Evolutionary conservation across 2,888 invertebrate genomes (phyloP), one percentile per base, ranked within the genome.

Genomic region (Philaethria dido): DNA sequence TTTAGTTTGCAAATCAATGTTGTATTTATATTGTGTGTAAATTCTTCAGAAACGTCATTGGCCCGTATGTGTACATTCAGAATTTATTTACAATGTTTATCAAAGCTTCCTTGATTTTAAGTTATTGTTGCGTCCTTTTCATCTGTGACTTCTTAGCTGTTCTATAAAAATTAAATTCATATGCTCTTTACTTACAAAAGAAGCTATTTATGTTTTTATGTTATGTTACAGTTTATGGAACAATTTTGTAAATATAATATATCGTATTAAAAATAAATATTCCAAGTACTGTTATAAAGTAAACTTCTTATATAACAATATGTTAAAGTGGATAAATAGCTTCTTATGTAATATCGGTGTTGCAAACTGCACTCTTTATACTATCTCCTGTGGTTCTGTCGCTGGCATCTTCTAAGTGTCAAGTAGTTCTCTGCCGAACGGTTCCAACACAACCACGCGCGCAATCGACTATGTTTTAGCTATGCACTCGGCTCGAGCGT

Each of bases 321-420:
- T 47, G 13, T 0, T 20, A 52, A 16, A 33, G 14, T 2, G 3
- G 33, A 67, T 76, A 85, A 84, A 87, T 79, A 76, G 85, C 84
- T 87, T 79, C 81, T 85, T 79, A 69, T 79, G 85, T 84, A 78
- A 80, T 78, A 86, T 92, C 91, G 90, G 92, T 92, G 92, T 92
- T 92, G 92, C 92, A 92, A 92, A 92, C 87, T 92, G 92, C 92
- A 91, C 92, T 92, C 92, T 92, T 92, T 92, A 92, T 91, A 88
- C 89, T 91, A 82, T 89, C 83, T 91, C 86, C 86, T 92, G 86
- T 89, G 88, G 86, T 88, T 87, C 90, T 89, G 87, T 92, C 88
- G 89, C 90, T 88, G 91, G 89, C 86, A 85, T 88, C 88, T 86
- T 86, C 85, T 85, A 80, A 85, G 84, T 85, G 86, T 86, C 86